These are phyloP conservation scores for Mus pahari DNA, from an alignment of 2,113 vertebrate species.

Conservation along the genomic window DNA sequence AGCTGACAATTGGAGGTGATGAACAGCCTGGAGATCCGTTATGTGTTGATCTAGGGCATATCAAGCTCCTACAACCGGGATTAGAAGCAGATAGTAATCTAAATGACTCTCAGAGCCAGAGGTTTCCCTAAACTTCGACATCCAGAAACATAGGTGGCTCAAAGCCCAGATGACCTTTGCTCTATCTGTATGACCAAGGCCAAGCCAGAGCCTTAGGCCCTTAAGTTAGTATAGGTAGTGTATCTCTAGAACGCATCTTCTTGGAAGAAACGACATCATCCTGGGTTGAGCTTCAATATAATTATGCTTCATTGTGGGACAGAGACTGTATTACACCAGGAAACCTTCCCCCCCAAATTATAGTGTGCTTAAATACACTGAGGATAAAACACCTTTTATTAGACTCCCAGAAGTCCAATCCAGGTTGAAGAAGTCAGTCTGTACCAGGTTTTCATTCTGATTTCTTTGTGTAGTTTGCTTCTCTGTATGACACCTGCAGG, in stretches of 20 bases:
- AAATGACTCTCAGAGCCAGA: background rate
- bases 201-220: background rate
- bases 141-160: too few species aligned
- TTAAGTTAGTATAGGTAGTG: background rate
- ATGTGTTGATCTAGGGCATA: background rate
- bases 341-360: background rate
- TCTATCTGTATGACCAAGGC: background rate
- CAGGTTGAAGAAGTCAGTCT: background rate
- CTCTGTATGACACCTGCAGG: background rate
- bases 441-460: background rate
- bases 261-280: background rate
- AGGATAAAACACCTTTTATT: too few species aligned
- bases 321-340: background rate
- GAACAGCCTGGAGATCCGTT: background rate
- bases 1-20: background rate
- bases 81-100: background rate
- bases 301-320: background rate
- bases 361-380: background rate
- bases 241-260: background rate
- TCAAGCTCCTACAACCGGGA: background rate
- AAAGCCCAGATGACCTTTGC: background rate
- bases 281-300: background rate
- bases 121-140: background rate
- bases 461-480: background rate
- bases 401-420: too few species aligned